Base-by-base conservation (phyloP, 1,140 invertebrate species). In the Acromyrmex echinatior region DNA sequence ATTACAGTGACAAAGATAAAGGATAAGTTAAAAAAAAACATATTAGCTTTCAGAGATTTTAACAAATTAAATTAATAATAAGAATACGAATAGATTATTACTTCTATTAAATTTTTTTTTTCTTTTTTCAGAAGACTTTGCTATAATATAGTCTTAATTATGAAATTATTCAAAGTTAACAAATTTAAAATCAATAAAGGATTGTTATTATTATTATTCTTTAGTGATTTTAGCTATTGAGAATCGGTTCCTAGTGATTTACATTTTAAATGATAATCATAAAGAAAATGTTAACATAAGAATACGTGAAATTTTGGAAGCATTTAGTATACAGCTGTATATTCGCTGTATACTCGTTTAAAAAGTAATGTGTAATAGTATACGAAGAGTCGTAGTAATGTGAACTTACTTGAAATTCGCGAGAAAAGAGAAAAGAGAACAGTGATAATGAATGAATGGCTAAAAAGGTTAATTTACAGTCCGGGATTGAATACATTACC, bases 391-490 rank as follows among this genome's bases (percentile, higher is more conserved):
- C 49, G 12, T 10, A 21, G 66, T 66, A 78, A 49, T 80, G 21
- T 35, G 21, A 49, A 51, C n/a, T 16, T 53, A 62, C 60, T 76
- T 66, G 81, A 85, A 81, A 81, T 84, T 56, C 70, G 80, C 45
- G 39, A 56, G 74, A 84, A 76, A 74, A 39, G 53, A 45, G 68
- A 28, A 84, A 84, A 76, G 80, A 84, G 70, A 76, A 76, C 60
- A 25, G 53, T 16, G 80, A 56, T 84, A 84, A 84, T 84, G 70
- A 84, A 84, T 84, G 80, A 84, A 84, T 84, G 56, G 80, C 56
- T 84, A 84, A 84, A 84, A 84, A 84, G 70, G 80, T 84, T 84
- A 84, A 84, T 84, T 84, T 84, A 84, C 80, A 73, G 56, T 45
- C 56, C 31, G 39, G 80, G 80, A 84, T 84, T 84, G 80, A 84